These are phyloP conservation scores for Drosophila ohnishii DNA, from an alignment of 1,140 invertebrate genomes.

Conservation along the genomic window DNA sequence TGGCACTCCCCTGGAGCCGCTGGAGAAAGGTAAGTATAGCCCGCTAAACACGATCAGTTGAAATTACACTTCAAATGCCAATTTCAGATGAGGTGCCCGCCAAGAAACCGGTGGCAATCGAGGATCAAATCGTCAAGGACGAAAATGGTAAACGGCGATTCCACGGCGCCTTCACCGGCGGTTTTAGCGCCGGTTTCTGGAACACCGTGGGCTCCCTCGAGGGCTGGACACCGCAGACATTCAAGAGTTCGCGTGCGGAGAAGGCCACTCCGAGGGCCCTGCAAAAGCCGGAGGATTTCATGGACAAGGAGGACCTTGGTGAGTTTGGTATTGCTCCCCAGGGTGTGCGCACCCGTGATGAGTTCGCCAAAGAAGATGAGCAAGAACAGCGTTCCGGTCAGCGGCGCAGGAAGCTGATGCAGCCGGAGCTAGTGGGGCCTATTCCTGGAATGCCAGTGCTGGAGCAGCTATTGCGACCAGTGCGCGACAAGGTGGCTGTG, in stretches of 20 bases:
- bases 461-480: conserved; percentile 89
- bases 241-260: conserved; percentile 93
- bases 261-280: conserved; percentile 84
- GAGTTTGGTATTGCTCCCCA: conserved; percentile 98
- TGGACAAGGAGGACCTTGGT: conserved; percentile 98
- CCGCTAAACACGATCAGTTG: accelerated
- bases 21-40: conserved; percentile 88
- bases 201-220: conserved; percentile 98
- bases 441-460: conserved; percentile 92
- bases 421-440: conserved; percentile 85
- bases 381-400: conserved; percentile 82
- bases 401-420: conserved; percentile 83
- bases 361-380: conserved; percentile 86
- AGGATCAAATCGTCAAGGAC: conserved; percentile 96
- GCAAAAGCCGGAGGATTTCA: conserved; percentile 95
- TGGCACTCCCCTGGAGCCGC: conserved; percentile 89
- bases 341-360: conserved; percentile 89
- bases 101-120: conserved; percentile 91
- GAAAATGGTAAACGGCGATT: conserved; percentile 95
- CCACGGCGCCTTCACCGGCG: conserved; percentile 99
- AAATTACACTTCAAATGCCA: conserved; percentile 3
- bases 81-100: conserved; percentile 88
- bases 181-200: conserved; percentile 98
- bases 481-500: conserved; percentile 94
- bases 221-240: conserved; percentile 96